Conservation (phyloP, 1,140 invertebrate species). For the Harlomillsia oculata region DNA sequence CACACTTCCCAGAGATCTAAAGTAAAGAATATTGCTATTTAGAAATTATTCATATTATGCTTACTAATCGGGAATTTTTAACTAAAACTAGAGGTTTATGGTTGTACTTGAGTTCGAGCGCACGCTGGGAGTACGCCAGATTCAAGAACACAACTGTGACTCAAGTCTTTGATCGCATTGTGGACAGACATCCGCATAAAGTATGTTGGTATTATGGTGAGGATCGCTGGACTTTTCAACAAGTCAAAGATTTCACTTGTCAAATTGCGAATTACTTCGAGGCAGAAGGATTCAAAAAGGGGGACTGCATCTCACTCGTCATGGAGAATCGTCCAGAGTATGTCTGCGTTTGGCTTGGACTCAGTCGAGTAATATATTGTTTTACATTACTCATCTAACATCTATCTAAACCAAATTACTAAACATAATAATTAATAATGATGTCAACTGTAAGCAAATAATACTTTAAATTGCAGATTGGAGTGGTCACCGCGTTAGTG, state of each 20-base stretch:
- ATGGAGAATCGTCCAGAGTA: conserved; percentile 49
- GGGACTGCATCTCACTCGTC: conserved; percentile 50
- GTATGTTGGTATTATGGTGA: conserved; percentile 44
- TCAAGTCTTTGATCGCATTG: conserved; percentile 38
- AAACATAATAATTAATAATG: no score
- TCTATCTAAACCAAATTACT: no score
- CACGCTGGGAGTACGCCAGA: conserved; percentile 28
- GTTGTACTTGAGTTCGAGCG: conserved; percentile 19
- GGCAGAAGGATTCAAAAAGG: conserved; percentile 40
- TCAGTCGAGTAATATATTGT: conserved; percentile 40
- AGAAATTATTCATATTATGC: conserved; percentile 7
- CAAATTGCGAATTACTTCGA: conserved; percentile 43
- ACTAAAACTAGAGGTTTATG: background rate
- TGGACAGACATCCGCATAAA: conserved; percentile 40
- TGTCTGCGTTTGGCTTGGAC: conserved; percentile 48
- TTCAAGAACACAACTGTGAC: conserved; percentile 37
- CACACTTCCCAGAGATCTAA: conserved; percentile 59
- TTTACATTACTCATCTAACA: no score
- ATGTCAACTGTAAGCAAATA: no score
- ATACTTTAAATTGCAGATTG: conserved; percentile 37
- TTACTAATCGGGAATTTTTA: background rate
- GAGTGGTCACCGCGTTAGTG: conserved; percentile 56
- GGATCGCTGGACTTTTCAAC: conserved; percentile 45
- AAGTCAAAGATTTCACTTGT: conserved; percentile 43
- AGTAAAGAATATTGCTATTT: no score